phyloP scores from a whole-genome alignment of 2,113 vertebrate species.

The Nettapus auritus region DNA sequence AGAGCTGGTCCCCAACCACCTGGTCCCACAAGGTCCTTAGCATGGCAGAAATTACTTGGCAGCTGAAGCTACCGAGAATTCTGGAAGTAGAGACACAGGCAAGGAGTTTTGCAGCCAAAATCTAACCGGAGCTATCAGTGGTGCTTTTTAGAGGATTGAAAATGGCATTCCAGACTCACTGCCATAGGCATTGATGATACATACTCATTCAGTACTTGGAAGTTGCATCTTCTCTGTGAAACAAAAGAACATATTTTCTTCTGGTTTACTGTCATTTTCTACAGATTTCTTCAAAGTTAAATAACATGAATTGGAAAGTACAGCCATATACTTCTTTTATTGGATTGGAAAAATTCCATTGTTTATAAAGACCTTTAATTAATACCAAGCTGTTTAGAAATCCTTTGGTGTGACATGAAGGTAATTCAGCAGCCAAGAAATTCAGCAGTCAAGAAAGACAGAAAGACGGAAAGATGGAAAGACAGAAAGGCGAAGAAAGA shows the following conservation, averaged over 20 bases:
- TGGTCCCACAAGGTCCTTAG: neutral
- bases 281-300: neutral
- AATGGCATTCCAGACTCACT: neutral
- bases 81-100: neutral
- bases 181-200: neutral
- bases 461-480: no score
- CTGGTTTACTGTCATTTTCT: neutral
- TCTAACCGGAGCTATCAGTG: neutral
- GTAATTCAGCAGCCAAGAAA: neutral
- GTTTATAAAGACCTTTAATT: neutral
- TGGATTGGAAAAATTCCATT: neutral
- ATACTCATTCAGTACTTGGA: neutral
- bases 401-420: neutral
- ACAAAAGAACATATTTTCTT: neutral
- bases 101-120: neutral
- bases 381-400: neutral
- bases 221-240: neutral
- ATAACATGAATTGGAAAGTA: neutral
- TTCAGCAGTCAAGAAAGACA: neutral
- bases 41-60: neutral
- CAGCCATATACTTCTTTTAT: neutral
- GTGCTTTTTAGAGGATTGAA: neutral
- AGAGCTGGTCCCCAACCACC: neutral
- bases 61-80: neutral
- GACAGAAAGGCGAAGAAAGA: no score